Evolutionary conservation across 2,888 invertebrate species (phyloP).

Genomic region (Uloborus plumipes): DNA sequence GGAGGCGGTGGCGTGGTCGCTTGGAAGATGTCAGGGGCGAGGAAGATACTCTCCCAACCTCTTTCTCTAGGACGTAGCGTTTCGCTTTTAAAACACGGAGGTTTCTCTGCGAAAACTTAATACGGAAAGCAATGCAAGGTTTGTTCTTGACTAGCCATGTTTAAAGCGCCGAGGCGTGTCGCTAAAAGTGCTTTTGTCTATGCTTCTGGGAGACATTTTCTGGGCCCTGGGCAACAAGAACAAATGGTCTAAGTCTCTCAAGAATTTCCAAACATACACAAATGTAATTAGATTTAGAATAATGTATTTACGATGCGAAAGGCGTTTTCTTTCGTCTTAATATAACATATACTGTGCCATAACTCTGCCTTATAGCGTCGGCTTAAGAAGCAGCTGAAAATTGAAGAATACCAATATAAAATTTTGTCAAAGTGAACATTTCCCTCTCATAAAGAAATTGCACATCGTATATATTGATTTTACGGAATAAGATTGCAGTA

Average conservation of each 20-base stretch:
- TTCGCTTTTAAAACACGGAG: constrained; percentile 43
- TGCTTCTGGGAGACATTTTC: constrained; percentile 51
- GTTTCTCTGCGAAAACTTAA: constrained; percentile 49
- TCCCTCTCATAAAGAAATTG: too few species aligned
- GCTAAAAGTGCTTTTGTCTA: constrained; percentile 58
- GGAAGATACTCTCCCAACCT: constrained; percentile 28
- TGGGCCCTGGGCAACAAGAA: not conserved
- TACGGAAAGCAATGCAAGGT: constrained; percentile 32
- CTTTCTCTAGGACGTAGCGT: constrained; percentile 12
- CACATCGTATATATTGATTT: too few species aligned
- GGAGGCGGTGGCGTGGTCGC: not conserved
- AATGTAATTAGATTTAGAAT: too few species aligned
- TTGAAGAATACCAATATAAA: too few species aligned
- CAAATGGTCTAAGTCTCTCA: constrained; percentile 5
- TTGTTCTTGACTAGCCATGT: constrained; percentile 56
- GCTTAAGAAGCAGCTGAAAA: too few species aligned
- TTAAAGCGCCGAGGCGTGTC: constrained; percentile 45
- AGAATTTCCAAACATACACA: too few species aligned
- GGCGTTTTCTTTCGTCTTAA: too few species aligned
- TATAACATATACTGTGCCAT: too few species aligned
- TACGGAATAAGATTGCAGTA: too few species aligned
- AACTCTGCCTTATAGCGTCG: too few species aligned
- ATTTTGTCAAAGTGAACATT: too few species aligned
- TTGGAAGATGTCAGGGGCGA: constrained; percentile 7
- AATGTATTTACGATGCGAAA: too few species aligned